Evolutionary conservation across 2,797 vertebrate species (phyloP), one percentile per base, ranked within the genome.

Genomic region (Rhodeus uyekii): DNA sequence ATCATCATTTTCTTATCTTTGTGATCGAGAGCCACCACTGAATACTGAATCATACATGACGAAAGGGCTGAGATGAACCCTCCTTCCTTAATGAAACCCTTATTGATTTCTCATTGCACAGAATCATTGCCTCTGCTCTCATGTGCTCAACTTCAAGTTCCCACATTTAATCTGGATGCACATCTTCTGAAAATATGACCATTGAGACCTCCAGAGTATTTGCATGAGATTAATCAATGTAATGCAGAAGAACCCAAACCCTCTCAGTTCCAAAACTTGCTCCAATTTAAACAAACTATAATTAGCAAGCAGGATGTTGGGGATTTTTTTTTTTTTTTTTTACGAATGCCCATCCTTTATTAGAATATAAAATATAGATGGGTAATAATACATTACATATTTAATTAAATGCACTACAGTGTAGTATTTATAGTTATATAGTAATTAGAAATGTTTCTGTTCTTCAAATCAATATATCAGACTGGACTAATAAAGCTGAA

Each of bases 41-140:
- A 77, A 53, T 58, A 22, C 86, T 83, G 86, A 85, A 88, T 86
- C 80, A 83, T 89, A 88, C 71, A 81, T 87, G 90, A 90, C 86
- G 55, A 84, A 88, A 89, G 81, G 88, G 83, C 84, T 82, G 76
- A 60, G 87, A 90, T 92, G 90, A 94, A 92, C 88, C 92, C 92
- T 86, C 89, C 86, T 5, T 78, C 90, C 87, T 94, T 96, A 96
- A 95, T 94, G 91, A 96, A 96, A 96, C 90, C 87, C 86, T 86
- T 90, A 96, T 94, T 95, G 96, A 97, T 96, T 96, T 95, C 90
- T 95, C 91, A 94, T 96, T 91, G 88, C 89, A 88, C 88, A 90
- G 94, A 96, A 96, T 95, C 93, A 94, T 89, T 95, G 92, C 92
- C 93, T 93, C 67, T 86, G 86, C 93, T 93, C 92, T 92, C 92